Percentiles rank a stretch among this genome's conserved stretches.
phyloP scores from a whole-genome alignment of 2,888 invertebrate genomes.

The Anodontia alba region DNA sequence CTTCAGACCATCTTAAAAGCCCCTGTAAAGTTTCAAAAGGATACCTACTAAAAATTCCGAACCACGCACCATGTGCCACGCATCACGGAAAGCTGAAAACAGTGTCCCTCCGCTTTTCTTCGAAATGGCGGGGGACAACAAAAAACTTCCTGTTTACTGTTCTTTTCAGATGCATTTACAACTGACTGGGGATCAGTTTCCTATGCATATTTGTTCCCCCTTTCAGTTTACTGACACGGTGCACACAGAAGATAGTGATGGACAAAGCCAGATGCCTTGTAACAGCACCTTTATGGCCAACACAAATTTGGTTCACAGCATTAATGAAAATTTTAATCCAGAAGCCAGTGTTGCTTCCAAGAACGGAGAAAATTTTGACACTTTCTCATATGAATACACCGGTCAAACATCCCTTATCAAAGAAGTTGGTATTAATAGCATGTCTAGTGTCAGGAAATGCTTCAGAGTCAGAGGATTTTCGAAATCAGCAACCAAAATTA shows the following conservation, averaged over 20 bases:
- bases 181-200: too few relatives aligned
- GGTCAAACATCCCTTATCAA: slow-evolving; percentile 22
- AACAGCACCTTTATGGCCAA: slow-evolving; percentile 44
- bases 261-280: slow-evolving; percentile 6
- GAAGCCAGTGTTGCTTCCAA: slow-evolving; percentile 29
- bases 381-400: background rate
- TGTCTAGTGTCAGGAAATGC: slow-evolving; percentile 40
- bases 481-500: slow-evolving; percentile 30
- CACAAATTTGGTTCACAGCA: slow-evolving; percentile 32
- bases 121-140: too few relatives aligned
- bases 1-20: too few relatives aligned
- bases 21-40: too few relatives aligned
- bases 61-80: too few relatives aligned
- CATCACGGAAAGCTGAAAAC: too few relatives aligned
- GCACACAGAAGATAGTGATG: slow-evolving; percentile 37
- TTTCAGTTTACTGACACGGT: slow-evolving; percentile 53
- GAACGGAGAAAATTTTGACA: background rate
- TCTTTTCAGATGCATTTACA: too few relatives aligned
- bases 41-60: background rate
- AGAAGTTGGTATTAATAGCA: slow-evolving; percentile 36
- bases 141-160: too few relatives aligned
- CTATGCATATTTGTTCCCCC: slow-evolving; percentile 43
- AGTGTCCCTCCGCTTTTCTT: too few relatives aligned
- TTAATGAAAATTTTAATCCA: slow-evolving; percentile 29
- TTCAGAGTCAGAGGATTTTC: slow-evolving; percentile 37